Evolutionary conservation across 2,888 invertebrate species (phyloP), one percentile per base, ranked within the genome.

Genomic region (Drosophila sordidula): DNA sequence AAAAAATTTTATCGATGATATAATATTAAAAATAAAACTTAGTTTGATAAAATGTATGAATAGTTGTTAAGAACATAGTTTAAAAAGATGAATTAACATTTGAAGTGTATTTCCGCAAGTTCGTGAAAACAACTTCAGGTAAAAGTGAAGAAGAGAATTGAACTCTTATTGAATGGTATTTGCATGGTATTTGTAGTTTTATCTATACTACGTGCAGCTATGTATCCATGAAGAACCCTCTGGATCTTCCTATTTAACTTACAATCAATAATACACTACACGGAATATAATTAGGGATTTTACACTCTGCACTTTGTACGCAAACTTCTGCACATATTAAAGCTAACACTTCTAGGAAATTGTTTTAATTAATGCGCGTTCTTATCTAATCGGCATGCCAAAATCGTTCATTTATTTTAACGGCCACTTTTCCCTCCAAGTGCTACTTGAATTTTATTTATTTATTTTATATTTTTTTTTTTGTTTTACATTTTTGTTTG

Each of bases 371-470:
- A 73, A 50, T 58, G 9, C 50, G 34, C 18, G 6, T 14, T 55
- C 34, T 62, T 68, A 78, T 75, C 75, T 75, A 59, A 75, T 75
- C 78, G 34, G 18, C 12, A 50, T 29, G 58, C 47, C 9, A 45
- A 63, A 56, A 50, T 45, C 50, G 6, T 46, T 49, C 41, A 69
- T 66, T 80, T 70, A 67, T 75, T 81, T 54, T 25, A 71, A 61
- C 58, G 50, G 52, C 47, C 42, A 41, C 54, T 66, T 69, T 54
- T 55, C 42, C 42, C 38, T 70, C 78, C 82, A 66, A 82, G 75
- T 79, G 70, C 44, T 68, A 75, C 82, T 78, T 54, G 61, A 67
- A 46, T 34, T 9, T 29, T n/a, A n/a, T 38, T 14, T 38, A 38
- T 14, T 36, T 12, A 34, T 39, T 16, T n/a, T n/a, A n/a, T 39